Percentiles rank a stretch among this genome's conserved stretches.
Conservation (phyloP, 2,888 invertebrate genomes). For the Lithophane semibrunnea region DNA sequence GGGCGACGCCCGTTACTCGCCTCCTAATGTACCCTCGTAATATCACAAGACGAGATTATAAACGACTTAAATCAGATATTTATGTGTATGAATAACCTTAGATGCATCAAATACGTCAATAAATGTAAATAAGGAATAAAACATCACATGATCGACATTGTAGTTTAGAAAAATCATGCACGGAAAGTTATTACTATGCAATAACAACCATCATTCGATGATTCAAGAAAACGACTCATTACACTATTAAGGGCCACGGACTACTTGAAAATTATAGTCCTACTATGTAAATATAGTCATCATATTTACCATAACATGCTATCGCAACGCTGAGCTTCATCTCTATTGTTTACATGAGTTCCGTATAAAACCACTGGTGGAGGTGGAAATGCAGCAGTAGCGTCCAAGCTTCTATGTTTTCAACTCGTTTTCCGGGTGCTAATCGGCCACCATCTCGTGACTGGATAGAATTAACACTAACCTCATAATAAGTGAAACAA, state of each 20-base stretch:
- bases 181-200: conserved; percentile 23
- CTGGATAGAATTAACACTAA: conserved; percentile 69
- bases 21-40: conserved; percentile 54
- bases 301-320: conserved; percentile 68
- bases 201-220: conserved; percentile 31
- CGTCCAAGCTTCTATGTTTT: conserved; percentile 64
- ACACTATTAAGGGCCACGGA: conserved; percentile 56
- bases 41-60: conserved; percentile 51
- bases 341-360: conserved; percentile 79
- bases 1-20: conserved; percentile 44
- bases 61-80: conserved; percentile 24
- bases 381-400: conserved; percentile 73
- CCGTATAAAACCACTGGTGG: conserved; percentile 75
- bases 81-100: conserved; percentile 15
- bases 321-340: conserved; percentile 62
- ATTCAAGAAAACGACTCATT: conserved; percentile 62
- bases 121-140: conserved; percentile 33
- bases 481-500: conserved; percentile 76
- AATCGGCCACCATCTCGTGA: conserved; percentile 67
- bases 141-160: conserved; percentile 29
- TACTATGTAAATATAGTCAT: conserved; percentile 69
- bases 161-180: conserved; percentile 33
- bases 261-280: conserved; percentile 62
- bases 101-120: conserved; percentile 28
- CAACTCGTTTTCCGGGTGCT: conserved; percentile 67